Base-by-base conservation (phyloP, 2,797 vertebrate species). In the Gymnopithys bicolor region DNA sequence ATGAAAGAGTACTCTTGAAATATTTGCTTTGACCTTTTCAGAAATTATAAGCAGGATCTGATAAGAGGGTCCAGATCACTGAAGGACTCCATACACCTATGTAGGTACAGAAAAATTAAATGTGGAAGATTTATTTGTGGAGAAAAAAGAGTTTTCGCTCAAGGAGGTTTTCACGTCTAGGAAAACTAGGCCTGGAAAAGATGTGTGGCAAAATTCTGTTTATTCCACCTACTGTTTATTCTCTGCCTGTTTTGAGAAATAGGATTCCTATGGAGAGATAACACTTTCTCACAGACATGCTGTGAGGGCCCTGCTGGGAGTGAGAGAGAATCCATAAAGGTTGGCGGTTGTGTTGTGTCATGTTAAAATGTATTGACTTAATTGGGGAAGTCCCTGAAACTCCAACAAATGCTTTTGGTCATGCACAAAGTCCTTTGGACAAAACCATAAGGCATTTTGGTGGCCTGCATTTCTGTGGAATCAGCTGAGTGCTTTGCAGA, bases 21-120 rank as follows among this genome's bases (percentile, higher is more conserved):
- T 45, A 27, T 66, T 89, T 93, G 39, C 82, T 93, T 91, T 95
- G 89, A 90, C 83, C 68, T 83, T 43, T 55, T 87, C 30, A 75
- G 73, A 75, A 88, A 35, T 56, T 35, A 81, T 11, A 13, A 46
- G 5, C 15, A 75, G 51, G 21, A 63, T 88, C 69, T 94, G 74
- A 18, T 91, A 66, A 82, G 69, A 59, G 37, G 5, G 35, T 64
- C 25, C 35, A 66, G 46, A 51, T 77, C 7, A 1, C 51, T 48
- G 27, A 81, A 93, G 53, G 62, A 55, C 30, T 66, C 35, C 32
- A 19, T 41, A 45, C 19, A 63, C 49, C 11, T 66, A 24, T 33
- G 63, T 18, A 46, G 43, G 23, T 43, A 64, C 23, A 33, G 23
- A 66, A 66, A 33, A 24, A 32, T 46, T 66, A 46, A 66, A 66